These are phyloP conservation scores for Apodemia zela DNA, from an alignment of 2,888 invertebrate species.

Conservation along the genomic window DNA sequence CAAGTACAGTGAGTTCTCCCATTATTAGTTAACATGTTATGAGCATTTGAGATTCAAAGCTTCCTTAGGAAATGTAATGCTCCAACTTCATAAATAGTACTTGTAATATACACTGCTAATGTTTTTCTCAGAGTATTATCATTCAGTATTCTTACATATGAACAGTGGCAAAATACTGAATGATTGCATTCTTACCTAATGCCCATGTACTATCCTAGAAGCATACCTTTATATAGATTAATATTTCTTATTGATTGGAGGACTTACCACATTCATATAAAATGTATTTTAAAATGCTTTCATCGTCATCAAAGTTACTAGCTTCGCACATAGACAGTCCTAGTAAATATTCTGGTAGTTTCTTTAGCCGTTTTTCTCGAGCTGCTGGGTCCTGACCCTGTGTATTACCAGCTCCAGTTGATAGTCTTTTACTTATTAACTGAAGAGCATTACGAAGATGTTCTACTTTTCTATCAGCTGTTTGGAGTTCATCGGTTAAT, in stretches of 20 bases:
- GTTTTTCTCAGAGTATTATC: too few species aligned
- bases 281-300: constrained; percentile 81
- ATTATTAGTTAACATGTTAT: too few species aligned
- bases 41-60: too few species aligned
- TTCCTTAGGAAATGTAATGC: too few species aligned
- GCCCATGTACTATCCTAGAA: too few species aligned
- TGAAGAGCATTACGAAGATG: constrained; percentile 86
- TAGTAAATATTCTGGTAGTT: constrained; percentile 91
- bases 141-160: too few species aligned
- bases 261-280: constrained; percentile 77
- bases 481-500: constrained; percentile 89
- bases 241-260: background rate
- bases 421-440: constrained; percentile 82
- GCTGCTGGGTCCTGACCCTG: constrained; percentile 82
- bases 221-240: too few species aligned
- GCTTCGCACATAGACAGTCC: constrained; percentile 87
- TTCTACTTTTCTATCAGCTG: constrained; percentile 91
- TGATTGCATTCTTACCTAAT: too few species aligned
- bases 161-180: too few species aligned
- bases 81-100: too few species aligned
- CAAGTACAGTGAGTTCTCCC: too few species aligned
- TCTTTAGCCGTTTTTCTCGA: constrained; percentile 89
- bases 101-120: too few species aligned
- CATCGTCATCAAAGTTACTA: constrained; percentile 82
- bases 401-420: constrained; percentile 72